Evolutionary conservation across 1,140 invertebrate genomes (phyloP), one percentile per base, ranked within the genome.

Genomic region (Apis florea): DNA sequence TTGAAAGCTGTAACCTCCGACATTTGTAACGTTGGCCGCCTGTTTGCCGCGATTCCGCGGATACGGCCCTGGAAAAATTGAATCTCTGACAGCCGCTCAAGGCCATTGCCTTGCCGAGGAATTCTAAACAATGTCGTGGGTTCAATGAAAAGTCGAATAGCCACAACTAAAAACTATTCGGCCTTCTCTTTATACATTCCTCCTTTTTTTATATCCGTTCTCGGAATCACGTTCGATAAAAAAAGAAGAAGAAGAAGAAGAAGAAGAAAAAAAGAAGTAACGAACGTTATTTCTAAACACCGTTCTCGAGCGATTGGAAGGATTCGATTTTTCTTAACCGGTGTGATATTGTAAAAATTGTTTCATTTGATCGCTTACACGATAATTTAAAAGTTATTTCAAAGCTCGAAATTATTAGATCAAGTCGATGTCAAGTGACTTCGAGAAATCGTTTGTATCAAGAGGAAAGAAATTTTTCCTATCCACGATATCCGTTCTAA

Each of bases 1-100:
- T 70, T 64, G 61, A 83, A 53, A 76, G 75, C 59, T 58, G 59
- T 74, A 87, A 87, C 67, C 74, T 84, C 49, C 74, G 70, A 87
- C 78, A 85, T 87, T 84, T 85, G 75, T 76, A 76, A 76, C 63
- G 51, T n/a, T 24, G 53, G 70, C 70, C 31, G 56, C 21, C 54
- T 54, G 53, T 59, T 66, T 26, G 47, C 51, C 24, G 21, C 53
- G 75, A 63, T 54, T 79, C 74, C 11, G 24, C 31, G 69, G 53
- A 47, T 67, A 61, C 59, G 54, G 26, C 66, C 76, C 54, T 85
- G 74, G 51, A 79, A 85, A 75, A 79, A 83, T 83, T 73, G n/a
- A 31, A 59, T n/a, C 56, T 68, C 31, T 40, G 66, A 79, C 56
- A 61, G 59, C 21, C 24, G 24, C 76, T 64, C n/a, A 71, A 82